A percentile compares a stretch with the other conserved stretches of the same genome.
Conservation (phyloP, 2,888 invertebrate species). For the Nowickia ferox region DNA sequence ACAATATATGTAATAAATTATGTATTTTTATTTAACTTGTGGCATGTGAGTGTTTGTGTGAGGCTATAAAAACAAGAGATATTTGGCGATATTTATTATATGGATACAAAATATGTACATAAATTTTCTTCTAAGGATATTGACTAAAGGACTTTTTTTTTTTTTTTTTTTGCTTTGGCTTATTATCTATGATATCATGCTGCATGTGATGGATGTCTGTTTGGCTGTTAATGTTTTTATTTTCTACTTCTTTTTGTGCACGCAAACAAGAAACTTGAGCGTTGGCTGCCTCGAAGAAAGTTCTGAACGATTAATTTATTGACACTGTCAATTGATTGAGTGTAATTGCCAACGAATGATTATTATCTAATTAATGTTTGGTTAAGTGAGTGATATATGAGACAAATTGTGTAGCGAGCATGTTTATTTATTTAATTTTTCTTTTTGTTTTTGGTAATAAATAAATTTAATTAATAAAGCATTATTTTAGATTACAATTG, state of each 20-base stretch:
- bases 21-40: constrained; percentile 59
- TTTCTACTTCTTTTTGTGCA: constrained; percentile 29
- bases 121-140: constrained; percentile 11
- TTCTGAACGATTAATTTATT: constrained; percentile 67
- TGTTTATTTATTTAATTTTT: constrained; percentile 30
- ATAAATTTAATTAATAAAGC: constrained; percentile 35
- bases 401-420: constrained; percentile 15
- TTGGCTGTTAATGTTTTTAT: constrained; percentile 34
- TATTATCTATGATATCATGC: constrained; percentile 50
- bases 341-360: constrained; percentile 69
- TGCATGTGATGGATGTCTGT: constrained; percentile 66
- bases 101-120: constrained; percentile 2
- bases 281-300: constrained; percentile 7
- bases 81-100: constrained; percentile 50
- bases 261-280: constrained; percentile 44
- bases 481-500: neutral
- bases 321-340: constrained; percentile 70
- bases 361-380: constrained; percentile 66
- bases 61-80: constrained; percentile 19
- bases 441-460: constrained; percentile 25
- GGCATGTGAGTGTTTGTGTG: constrained; percentile 6
- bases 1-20: constrained; percentile 55
- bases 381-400: constrained; percentile 62
- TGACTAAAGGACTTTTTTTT: constrained; percentile 38
- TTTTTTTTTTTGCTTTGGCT: neutral